Percentiles rank a stretch among this genome's conserved stretches.
phyloP scores from a whole-genome alignment of 1,140 invertebrate species.

The Drosophila simulans region DNA sequence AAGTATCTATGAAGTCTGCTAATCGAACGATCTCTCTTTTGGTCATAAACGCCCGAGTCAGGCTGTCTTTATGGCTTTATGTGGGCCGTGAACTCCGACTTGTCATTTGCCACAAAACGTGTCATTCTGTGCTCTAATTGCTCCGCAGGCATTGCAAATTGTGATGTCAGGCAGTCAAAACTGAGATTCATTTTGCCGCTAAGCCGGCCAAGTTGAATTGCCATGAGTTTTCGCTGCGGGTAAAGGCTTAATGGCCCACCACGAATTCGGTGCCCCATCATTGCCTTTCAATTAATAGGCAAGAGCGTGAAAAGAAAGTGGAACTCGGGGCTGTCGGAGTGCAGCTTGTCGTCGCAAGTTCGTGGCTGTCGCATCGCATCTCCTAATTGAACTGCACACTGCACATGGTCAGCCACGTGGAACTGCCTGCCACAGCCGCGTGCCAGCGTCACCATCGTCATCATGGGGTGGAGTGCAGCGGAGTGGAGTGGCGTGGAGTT shows the following conservation, averaged over 20 bases:
- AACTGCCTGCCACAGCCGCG: constrained; percentile 37
- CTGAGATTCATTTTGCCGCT: constrained; percentile 31
- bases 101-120: constrained; percentile 21
- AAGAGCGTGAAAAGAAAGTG: constrained; percentile 76
- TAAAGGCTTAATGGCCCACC: constrained; percentile 21
- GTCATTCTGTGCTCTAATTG: constrained; percentile 72
- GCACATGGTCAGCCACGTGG: constrained; percentile 59
- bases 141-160: constrained; percentile 43
- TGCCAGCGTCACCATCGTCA: constrained; percentile 15
- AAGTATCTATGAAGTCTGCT: background rate
- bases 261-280: constrained; percentile 15
- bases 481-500: background rate
- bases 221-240: constrained; percentile 35
- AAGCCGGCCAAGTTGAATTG: constrained; percentile 1
- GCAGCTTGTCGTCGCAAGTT: constrained; percentile 52
- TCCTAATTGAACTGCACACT: constrained; percentile 50
- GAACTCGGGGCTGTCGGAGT: constrained; percentile 33
- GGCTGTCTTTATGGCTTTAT: background rate
- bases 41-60: background rate
- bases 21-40: background rate
- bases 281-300: constrained; percentile 66
- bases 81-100: background rate
- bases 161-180: constrained; percentile 58
- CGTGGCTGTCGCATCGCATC: constrained; percentile 30
- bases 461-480: background rate